Conservation (phyloP, 2,113 vertebrate genomes). For the Pachyramphus minor region DNA sequence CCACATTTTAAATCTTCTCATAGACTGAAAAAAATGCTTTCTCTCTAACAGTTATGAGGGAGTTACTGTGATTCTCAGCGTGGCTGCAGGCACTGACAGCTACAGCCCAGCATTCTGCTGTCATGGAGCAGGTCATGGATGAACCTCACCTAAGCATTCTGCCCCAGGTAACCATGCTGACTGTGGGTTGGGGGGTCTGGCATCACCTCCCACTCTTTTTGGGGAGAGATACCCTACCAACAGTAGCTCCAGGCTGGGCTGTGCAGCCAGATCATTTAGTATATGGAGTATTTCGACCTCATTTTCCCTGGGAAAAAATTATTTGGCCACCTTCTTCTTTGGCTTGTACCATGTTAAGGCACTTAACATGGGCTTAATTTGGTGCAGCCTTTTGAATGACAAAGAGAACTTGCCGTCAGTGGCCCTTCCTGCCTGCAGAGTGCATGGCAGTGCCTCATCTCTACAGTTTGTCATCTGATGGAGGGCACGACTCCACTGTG, state of each 20-base stretch:
- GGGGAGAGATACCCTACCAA: neutral
- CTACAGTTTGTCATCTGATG: neutral
- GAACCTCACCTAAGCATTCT: neutral
- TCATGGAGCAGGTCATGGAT: neutral
- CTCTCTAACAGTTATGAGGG: neutral
- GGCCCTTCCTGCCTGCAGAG: neutral
- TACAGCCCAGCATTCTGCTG: neutral
- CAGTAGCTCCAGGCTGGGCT: neutral
- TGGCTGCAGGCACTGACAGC: neutral
- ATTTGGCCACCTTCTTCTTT: neutral
- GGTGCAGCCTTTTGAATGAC: neutral
- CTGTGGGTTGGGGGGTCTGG: accelerated
- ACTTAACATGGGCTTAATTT: neutral
- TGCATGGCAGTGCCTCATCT: neutral
- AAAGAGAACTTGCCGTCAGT: neutral
- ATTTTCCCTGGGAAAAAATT: neutral
- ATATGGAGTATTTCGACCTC: neutral
- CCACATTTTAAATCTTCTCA: neutral
- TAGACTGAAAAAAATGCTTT: accelerated
- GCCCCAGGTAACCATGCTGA: neutral
- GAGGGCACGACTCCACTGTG: neutral
- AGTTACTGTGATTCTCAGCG: neutral
- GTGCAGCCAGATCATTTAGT: neutral
- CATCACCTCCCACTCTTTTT: accelerated
- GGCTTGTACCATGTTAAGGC: no score